A percentile compares a stretch with the other conserved stretches of the same genome.
Evolutionary conservation across 2,797 vertebrate species (phyloP).

Genomic region (Danionella dracula): DNA sequence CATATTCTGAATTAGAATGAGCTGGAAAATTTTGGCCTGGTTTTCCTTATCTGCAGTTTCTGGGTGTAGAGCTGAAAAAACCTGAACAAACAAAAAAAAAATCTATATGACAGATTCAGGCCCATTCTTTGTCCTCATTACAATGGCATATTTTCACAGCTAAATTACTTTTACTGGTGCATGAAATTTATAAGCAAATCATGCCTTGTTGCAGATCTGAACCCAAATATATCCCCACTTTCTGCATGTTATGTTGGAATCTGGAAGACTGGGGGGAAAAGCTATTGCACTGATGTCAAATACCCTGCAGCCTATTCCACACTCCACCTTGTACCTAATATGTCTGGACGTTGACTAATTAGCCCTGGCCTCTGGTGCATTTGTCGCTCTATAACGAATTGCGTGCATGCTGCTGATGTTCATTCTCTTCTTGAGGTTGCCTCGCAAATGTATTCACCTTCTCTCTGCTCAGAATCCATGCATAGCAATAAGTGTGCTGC

Average conservation of each 20-base stretch:
- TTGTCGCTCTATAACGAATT: slow-evolving; percentile 33
- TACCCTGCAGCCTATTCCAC: slow-evolving; percentile 23
- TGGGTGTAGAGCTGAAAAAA: neutral
- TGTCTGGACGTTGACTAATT: slow-evolving; percentile 48
- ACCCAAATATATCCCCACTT: neutral
- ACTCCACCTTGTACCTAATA: slow-evolving; percentile 37
- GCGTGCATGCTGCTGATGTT: slow-evolving; percentile 27
- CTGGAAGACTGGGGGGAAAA: neutral
- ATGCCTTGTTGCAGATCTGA: neutral
- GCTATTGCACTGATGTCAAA: slow-evolving; percentile 22
- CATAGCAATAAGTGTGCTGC: slow-evolving; percentile 28
- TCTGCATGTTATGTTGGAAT: neutral
- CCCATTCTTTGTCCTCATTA: neutral
- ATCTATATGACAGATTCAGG: neutral
- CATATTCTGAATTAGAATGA: slow-evolving; percentile 11
- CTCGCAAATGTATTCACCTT: slow-evolving; percentile 4
- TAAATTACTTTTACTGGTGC: slow-evolving; percentile 17
- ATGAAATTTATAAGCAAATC: slow-evolving; percentile 9
- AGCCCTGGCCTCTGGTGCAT: slow-evolving; percentile 37
- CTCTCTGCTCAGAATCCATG: slow-evolving; percentile 27
- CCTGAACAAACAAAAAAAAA: neutral
- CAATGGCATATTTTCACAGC: slow-evolving; percentile 12
- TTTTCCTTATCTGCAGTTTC: slow-evolving; percentile 19
- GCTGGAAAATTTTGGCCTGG: neutral
- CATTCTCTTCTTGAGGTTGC: slow-evolving; percentile 28